Conservation (phyloP, 2,888 invertebrate genomes). For the Agrenia bidenticulata region DNA sequence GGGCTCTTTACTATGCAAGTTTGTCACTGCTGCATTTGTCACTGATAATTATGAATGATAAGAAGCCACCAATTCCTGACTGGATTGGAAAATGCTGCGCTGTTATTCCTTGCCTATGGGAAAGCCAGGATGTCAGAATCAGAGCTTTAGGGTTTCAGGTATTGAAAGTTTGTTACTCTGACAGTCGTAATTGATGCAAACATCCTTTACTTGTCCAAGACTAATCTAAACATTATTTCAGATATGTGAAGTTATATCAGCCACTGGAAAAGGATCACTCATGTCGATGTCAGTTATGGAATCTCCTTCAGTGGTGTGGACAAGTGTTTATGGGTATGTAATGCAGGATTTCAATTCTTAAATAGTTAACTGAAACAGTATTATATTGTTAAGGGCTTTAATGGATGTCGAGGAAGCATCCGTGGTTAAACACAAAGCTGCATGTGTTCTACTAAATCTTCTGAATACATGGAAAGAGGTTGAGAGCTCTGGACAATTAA, state of each 20-base stretch:
- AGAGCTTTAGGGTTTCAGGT: slow-evolving; percentile 46
- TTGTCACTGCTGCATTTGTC: slow-evolving; percentile 42
- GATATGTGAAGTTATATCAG: background rate
- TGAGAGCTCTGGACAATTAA: slow-evolving; percentile 7
- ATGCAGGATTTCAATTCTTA: too few species aligned
- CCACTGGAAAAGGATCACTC: slow-evolving; percentile 15
- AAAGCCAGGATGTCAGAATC: slow-evolving; percentile 26
- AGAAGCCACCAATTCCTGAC: slow-evolving; percentile 24
- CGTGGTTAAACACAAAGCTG: slow-evolving; percentile 38
- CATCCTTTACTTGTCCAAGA: too few species aligned
- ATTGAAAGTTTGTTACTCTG: too few species aligned
- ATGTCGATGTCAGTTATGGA: slow-evolving; percentile 27
- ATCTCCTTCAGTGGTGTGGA: slow-evolving; percentile 36
- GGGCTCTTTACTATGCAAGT: slow-evolving; percentile 36
- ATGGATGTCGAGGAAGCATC: slow-evolving; percentile 31
- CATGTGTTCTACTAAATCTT: slow-evolving; percentile 29
- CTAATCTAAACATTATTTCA: too few species aligned
- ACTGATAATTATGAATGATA: slow-evolving; percentile 19
- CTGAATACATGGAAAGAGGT: slow-evolving; percentile 33
- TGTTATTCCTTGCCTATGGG: slow-evolving; percentile 39
- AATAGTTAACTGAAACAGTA: too few species aligned
- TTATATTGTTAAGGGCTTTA: slow-evolving; percentile 25
- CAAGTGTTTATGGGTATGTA: slow-evolving; percentile 35
- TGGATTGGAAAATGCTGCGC: slow-evolving; percentile 41
- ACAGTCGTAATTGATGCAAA: too few species aligned